These are phyloP conservation scores for Drosophila siamana DNA, from an alignment of 2,888 invertebrate species.

Conservation along the genomic window DNA sequence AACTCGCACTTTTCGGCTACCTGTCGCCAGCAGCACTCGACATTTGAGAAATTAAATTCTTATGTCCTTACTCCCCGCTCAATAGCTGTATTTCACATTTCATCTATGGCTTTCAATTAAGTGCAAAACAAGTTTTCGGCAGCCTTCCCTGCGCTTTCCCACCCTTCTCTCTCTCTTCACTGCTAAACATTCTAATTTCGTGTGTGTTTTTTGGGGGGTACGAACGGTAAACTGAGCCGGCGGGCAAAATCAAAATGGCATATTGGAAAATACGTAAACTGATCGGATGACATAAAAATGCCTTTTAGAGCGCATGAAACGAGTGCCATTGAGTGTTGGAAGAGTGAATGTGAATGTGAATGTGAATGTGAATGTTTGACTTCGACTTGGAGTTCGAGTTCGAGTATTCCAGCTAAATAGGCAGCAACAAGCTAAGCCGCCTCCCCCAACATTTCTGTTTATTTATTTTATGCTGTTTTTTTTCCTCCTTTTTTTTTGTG, in stretches of 20 bases:
- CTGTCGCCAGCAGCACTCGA: not conserved
- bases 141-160: conserved; percentile 6
- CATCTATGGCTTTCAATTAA: conserved; percentile 11
- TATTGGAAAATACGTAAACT: conserved; percentile 73
- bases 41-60: conserved; percentile 3
- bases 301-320: conserved; percentile 17
- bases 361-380: not conserved
- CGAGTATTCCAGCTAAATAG: conserved; percentile 48
- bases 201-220: conserved; percentile 18
- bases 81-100: not conserved
- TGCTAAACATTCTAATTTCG: conserved; percentile 38
- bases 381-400: no score
- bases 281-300: conserved; percentile 74
- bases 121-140: conserved; percentile 8
- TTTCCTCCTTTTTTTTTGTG: no score
- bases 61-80: not conserved
- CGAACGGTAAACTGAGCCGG: conserved; percentile 55
- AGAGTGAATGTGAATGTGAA: not conserved
- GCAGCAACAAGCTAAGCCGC: conserved; percentile 58
- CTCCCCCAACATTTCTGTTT: no score
- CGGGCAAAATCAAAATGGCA: conserved; percentile 59
- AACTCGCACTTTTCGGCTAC: conserved; percentile 7
- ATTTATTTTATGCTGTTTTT: no score
- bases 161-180: conserved; percentile 6
- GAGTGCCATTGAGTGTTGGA: not conserved